Evolutionary conservation across 1,140 invertebrate species (phyloP).

Genomic region (Stratiolaelaps scimitus): DNA sequence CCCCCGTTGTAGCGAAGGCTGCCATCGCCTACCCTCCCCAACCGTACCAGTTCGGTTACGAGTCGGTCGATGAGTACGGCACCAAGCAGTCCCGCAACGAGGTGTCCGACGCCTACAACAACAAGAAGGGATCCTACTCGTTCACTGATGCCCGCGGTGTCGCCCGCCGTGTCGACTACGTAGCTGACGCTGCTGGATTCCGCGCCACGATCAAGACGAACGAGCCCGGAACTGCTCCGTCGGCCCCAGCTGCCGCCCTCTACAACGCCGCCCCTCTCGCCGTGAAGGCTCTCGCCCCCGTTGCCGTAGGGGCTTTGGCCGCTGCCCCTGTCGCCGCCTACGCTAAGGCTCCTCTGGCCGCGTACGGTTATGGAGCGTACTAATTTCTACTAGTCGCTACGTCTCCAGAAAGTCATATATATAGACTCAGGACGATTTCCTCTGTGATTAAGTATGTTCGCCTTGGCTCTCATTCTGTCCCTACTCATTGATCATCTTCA

Average conservation of each 20-base stretch:
- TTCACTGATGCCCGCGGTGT: slow-evolving; percentile 9
- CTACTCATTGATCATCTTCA: too few relatives aligned
- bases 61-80: slow-evolving; percentile 29
- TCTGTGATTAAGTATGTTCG: too few relatives aligned
- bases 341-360: slow-evolving; percentile 20
- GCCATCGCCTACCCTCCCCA: slow-evolving; percentile 35
- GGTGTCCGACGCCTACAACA: slow-evolving; percentile 22
- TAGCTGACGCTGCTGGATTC: slow-evolving; percentile 31
- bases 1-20: slow-evolving; percentile 28
- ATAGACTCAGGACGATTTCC: too few relatives aligned
- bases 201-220: slow-evolving; percentile 27
- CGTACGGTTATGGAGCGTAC: not conserved
- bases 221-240: slow-evolving; percentile 26
- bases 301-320: not conserved
- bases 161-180: slow-evolving; percentile 34
- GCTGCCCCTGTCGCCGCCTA: slow-evolving; percentile 19
- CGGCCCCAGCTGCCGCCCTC: slow-evolving; percentile 5
- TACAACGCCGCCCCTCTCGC: slow-evolving; percentile 22
- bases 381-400: too few relatives aligned
- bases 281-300: slow-evolving; percentile 11
- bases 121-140: slow-evolving; percentile 26
- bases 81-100: slow-evolving; percentile 21
- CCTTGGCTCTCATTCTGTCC: too few relatives aligned
- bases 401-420: too few relatives aligned
- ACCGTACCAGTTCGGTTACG: slow-evolving; percentile 31